Conservation (phyloP, 2,113 vertebrate genomes). For the Chionodraco myersi region DNA sequence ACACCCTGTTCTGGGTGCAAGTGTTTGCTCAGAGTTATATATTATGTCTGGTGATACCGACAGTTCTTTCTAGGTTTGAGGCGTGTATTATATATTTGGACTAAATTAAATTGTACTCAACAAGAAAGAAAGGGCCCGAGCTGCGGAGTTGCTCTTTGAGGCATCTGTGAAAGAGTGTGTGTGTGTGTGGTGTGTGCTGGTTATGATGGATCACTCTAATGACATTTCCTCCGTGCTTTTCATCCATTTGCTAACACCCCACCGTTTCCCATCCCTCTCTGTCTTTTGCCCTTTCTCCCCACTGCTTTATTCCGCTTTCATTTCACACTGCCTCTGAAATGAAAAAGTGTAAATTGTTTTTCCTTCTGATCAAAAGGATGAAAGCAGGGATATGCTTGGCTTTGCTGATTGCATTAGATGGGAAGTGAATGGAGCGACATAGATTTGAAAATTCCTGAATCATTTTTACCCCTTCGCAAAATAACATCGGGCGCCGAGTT, state of each 20-base stretch:
- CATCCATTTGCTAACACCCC: slow-evolving; percentile 44
- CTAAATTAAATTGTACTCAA: slow-evolving; percentile 26
- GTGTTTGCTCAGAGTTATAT: too few species aligned
- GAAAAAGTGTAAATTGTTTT: slow-evolving; percentile 67
- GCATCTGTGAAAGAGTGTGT: slow-evolving; percentile 4
- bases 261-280: slow-evolving; percentile 44
- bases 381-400: slow-evolving; percentile 55
- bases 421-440: slow-evolving; percentile 55
- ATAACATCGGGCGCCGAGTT: slow-evolving; percentile 50
- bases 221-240: slow-evolving; percentile 61
- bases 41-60: not conserved
- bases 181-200: slow-evolving; percentile 15
- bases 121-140: not conserved
- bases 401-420: slow-evolving; percentile 58
- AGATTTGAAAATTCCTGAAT: slow-evolving; percentile 62
- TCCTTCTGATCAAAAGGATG: slow-evolving; percentile 68
- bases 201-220: slow-evolving; percentile 65
- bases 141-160: slow-evolving; percentile 6
- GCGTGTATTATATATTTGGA: slow-evolving; percentile 13
- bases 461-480: slow-evolving; percentile 33
- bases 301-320: slow-evolving; percentile 44
- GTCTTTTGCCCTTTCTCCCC: slow-evolving; percentile 47
- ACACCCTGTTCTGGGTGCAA: too few species aligned
- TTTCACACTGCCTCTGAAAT: slow-evolving; percentile 58
- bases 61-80: not conserved